Evolutionary conservation across 2,888 invertebrate species (phyloP).

Genomic region (Uropetala carovei): DNA sequence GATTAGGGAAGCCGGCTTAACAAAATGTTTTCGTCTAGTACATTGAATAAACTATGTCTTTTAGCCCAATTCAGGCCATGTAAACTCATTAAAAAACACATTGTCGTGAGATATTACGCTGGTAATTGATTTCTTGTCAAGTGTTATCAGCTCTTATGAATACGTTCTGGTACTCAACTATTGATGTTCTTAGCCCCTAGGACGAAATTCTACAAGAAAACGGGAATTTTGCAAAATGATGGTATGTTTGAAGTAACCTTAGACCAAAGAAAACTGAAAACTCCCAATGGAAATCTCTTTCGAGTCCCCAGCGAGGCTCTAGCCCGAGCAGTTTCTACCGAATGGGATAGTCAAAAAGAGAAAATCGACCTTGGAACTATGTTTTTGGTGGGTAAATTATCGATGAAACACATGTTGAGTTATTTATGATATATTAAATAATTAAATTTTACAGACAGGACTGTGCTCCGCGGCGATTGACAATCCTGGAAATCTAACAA

Average conservation of each 20-base stretch:
- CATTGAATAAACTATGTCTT: not conserved
- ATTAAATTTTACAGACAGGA: constrained; percentile 82
- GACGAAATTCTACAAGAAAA: constrained; percentile 86
- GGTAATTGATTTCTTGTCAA: not conserved
- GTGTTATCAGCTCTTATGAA: not conserved
- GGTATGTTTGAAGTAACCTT: constrained; percentile 90
- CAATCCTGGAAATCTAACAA: constrained; percentile 90
- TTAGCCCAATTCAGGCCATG: not conserved
- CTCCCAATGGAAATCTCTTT: constrained; percentile 89
- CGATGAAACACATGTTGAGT: constrained; percentile 24
- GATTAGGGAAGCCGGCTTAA: not conserved
- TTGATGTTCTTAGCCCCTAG: not conserved
- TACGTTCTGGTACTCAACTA: not conserved
- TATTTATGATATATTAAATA: not conserved
- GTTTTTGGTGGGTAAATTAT: constrained; percentile 85
- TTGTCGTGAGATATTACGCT: not conserved
- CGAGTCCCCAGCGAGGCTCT: constrained; percentile 89
- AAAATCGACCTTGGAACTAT: constrained; percentile 87
- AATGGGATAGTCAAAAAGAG: constrained; percentile 94
- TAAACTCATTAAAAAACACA: not conserved
- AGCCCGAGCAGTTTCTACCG: constrained; percentile 94
- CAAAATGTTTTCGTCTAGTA: not conserved
- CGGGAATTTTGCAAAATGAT: constrained; percentile 83
- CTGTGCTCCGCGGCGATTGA: constrained; percentile 94
- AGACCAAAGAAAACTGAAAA: constrained; percentile 93